Percentiles rank a stretch among this genome's conserved stretches.
Evolutionary conservation across 2,113 vertebrate genomes (phyloP).

Genomic region (Pleuronectes platessa): DNA sequence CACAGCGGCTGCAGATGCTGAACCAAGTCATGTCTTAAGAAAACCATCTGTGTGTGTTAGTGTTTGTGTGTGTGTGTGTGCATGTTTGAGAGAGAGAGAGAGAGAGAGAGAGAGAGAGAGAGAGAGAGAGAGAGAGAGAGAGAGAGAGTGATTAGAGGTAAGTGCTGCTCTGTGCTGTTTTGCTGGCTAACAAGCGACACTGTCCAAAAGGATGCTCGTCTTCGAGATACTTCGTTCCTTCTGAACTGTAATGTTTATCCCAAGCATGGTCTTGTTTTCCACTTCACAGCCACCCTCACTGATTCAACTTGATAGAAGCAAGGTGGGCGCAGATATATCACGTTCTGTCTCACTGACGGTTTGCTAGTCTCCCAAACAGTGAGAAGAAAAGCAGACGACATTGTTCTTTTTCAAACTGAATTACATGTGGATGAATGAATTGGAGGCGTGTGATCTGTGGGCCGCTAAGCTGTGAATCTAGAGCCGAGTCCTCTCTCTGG

Average conservation of each 20-base stretch:
- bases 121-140: background rate
- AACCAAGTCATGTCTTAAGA: slow-evolving; percentile 58
- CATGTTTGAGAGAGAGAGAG: background rate
- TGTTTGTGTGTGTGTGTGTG: slow-evolving; percentile 8
- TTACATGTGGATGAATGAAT: slow-evolving; percentile 27
- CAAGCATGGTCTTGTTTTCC: slow-evolving; percentile 36
- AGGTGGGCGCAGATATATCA: slow-evolving; percentile 48
- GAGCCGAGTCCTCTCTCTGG: background rate
- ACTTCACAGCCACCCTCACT: slow-evolving; percentile 26
- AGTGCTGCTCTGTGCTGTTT: slow-evolving; percentile 14
- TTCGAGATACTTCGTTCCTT: slow-evolving; percentile 55
- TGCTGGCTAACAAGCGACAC: slow-evolving; percentile 26
- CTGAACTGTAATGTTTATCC: slow-evolving; percentile 54
- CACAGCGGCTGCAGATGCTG: slow-evolving; percentile 40
- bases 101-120: slow-evolving; percentile 6
- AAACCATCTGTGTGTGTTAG: slow-evolving; percentile 9
- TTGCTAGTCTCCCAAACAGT: slow-evolving; percentile 4
- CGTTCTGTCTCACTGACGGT: slow-evolving; percentile 19
- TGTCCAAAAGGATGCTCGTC: slow-evolving; percentile 37
- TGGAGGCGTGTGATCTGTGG: slow-evolving; percentile 27
- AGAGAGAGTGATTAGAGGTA: slow-evolving; percentile 29
- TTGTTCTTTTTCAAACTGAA: slow-evolving; percentile 25
- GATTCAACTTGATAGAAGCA: slow-evolving; percentile 47
- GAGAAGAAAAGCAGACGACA: slow-evolving; percentile 22
- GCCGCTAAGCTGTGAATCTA: slow-evolving; percentile 23